Percentiles rank a stretch among this genome's conserved stretches.
phyloP scores from a whole-genome alignment of 2,797 vertebrate species.

The Brotula barbata region DNA sequence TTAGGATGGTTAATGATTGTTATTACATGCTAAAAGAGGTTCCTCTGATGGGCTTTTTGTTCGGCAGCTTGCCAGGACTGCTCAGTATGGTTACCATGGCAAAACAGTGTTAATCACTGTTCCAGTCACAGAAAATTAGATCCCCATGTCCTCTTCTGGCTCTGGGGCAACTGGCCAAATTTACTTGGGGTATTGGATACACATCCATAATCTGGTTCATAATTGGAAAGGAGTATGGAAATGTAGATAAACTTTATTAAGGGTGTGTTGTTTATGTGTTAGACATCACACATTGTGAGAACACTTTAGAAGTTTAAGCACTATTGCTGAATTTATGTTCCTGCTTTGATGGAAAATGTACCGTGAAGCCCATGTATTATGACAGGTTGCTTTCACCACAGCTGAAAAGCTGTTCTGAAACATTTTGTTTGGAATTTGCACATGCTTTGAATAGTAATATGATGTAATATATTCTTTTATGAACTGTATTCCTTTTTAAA shows the following conservation, averaged over 20 bases:
- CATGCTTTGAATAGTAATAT: conserved; percentile 56
- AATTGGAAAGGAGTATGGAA: conserved; percentile 15
- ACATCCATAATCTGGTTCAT: conserved; percentile 38
- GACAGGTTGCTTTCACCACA: conserved; percentile 7
- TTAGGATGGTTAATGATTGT: conserved; percentile 64
- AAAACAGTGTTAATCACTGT: conserved; percentile 59
- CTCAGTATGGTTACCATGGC: conserved; percentile 67
- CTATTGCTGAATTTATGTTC: conserved; percentile 23
- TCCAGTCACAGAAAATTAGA: conserved; percentile 57
- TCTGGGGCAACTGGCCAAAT: conserved; percentile 39
- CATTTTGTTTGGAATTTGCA: conserved; percentile 61
- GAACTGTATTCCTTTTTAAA: conserved; percentile 70
- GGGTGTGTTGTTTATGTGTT: conserved; percentile 31
- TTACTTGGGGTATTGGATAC: conserved; percentile 39
- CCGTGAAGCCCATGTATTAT: conserved; percentile 35
- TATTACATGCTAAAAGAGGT: conserved; percentile 65
- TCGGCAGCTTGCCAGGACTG: conserved; percentile 54
- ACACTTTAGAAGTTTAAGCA: conserved; percentile 25
- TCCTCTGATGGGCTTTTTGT: conserved; percentile 47
- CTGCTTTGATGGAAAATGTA: conserved; percentile 20
- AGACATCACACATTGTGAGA: conserved; percentile 12
- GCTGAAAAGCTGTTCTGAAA: conserved; percentile 1
- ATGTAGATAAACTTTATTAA: conserved; percentile 25
- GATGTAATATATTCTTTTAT: conserved; percentile 62
- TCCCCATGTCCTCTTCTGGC: conserved; percentile 50